Evolutionary conservation across 2,888 invertebrate genomes (phyloP), one percentile per base, ranked within the genome.

Genomic region (Cheilosia urbana): DNA sequence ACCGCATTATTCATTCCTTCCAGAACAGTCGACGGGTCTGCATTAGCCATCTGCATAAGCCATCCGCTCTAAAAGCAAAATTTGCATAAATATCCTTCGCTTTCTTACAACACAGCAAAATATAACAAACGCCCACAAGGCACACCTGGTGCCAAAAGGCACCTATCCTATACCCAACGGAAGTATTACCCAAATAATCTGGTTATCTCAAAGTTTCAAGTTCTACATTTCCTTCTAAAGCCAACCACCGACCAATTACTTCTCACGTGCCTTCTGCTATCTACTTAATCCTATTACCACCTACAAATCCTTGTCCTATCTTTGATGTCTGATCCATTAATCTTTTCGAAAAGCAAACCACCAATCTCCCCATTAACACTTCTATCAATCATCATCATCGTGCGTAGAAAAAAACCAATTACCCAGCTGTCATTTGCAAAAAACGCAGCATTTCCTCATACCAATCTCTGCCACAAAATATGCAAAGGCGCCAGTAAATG

Each of bases 201-300:
- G n/a, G 30, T 49, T 76, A 66, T 76, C 75, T 58, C 1, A 6
- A 4, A 65, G 19, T 37, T 58, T 49, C 27, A 65, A 62, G 63
- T 57, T 62, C 40, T 60, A 78, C 77, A 71, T 78, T 78, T 78
- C 77, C 69, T 78, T 71, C 69, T 78, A 57, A 63, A 58, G 37
- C n/a, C 42, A 51, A 17, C 7, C 47, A 11, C 2, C 34, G 19
- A 6, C 53, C 11, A 11, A 27, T 37, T 49, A 19, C 24, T 21
- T 7, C 34, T 40, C 63, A 49, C 62, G 62, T 62, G 69, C 40
- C 49, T 45, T 49, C 58, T 45, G 49, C 42, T 57, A 60, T 62
- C 42, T 58, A 37, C 51, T 24, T 84, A 84, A 84, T 84, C 83
- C 83, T 84, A 79, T 84, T 84, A 83, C 79, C 83, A 75, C 79